Evolutionary conservation across 2,113 vertebrate species (phyloP).

Genomic region (Chrysemys picta): DNA sequence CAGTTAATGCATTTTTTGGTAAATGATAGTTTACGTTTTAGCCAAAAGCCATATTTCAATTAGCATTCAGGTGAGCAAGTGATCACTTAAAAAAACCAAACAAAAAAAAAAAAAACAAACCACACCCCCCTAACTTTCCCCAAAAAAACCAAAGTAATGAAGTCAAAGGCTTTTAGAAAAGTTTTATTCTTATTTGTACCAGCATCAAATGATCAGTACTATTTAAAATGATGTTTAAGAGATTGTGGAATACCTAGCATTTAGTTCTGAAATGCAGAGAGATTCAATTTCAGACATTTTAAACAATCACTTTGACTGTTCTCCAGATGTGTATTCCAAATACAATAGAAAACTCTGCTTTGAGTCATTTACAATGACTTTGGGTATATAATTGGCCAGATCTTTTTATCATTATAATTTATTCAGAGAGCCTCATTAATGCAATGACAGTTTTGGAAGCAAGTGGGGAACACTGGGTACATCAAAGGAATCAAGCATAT

Average conservation of each 20-base stretch:
- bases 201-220: conserved; percentile 38
- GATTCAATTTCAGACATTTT: background rate
- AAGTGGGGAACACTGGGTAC: background rate
- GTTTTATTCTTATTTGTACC: conserved; percentile 19
- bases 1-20: background rate
- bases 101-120: background rate
- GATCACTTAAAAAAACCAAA: background rate
- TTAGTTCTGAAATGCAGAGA: background rate
- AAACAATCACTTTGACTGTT: accelerated
- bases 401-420: background rate
- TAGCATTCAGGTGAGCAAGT: background rate
- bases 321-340: accelerated
- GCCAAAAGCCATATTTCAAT: background rate
- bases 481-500: background rate
- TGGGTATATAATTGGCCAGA: background rate
- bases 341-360: accelerated
- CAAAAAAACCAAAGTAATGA: background rate
- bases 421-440: background rate
- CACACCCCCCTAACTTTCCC: background rate
- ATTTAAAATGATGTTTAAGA: background rate
- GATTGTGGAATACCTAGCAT: background rate
- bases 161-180: background rate
- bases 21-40: background rate
- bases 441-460: background rate
- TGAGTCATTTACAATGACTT: accelerated